phyloP scores from a whole-genome alignment of 1,140 invertebrate species.

The Chymomyza costata region DNA sequence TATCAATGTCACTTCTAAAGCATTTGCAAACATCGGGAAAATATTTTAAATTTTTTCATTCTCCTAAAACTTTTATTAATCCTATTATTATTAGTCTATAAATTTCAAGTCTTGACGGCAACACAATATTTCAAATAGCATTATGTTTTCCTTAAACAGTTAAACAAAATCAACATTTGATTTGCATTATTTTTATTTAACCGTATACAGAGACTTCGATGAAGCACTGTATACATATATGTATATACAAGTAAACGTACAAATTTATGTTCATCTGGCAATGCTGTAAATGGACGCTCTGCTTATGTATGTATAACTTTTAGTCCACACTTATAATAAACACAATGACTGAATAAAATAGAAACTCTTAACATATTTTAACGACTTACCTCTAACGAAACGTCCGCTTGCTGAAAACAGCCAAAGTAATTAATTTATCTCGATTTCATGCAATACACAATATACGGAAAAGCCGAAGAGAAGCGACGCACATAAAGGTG shows the following conservation, averaged over 20 bases:
- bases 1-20: too few species aligned
- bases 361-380: constrained; percentile 18
- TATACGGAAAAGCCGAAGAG: constrained; percentile 40
- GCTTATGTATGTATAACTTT: constrained; percentile 13
- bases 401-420: too few species aligned
- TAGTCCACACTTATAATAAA: not conserved
- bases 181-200: not conserved
- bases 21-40: too few species aligned
- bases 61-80: too few species aligned
- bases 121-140: too few species aligned
- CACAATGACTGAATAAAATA: not conserved
- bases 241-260: constrained; percentile 28
- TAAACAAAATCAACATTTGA: too few species aligned
- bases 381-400: too few species aligned
- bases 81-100: too few species aligned
- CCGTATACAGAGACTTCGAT: constrained; percentile 5
- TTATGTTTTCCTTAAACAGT: too few species aligned
- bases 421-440: too few species aligned
- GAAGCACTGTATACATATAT: constrained; percentile 25
- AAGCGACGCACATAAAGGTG: constrained; percentile 29
- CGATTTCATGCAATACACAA: constrained; percentile 18
- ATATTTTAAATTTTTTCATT: too few species aligned
- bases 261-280: constrained; percentile 42
- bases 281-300: constrained; percentile 47
- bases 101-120: too few species aligned